These are phyloP conservation scores for Setophaga coronata DNA, from an alignment of 2,113 vertebrate genomes.

Conservation along the genomic window DNA sequence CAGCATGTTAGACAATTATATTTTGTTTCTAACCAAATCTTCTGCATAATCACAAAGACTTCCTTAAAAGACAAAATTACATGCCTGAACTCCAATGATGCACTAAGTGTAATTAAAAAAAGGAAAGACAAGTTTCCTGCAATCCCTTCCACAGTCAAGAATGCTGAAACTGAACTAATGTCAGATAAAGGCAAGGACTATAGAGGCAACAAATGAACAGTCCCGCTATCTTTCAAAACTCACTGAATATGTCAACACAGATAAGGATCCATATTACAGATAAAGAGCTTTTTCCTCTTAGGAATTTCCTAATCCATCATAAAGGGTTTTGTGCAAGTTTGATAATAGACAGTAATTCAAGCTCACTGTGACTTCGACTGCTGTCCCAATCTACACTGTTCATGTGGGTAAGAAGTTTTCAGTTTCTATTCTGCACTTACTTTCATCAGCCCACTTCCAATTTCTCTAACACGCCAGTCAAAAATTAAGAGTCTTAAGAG, in stretches of 20 bases:
- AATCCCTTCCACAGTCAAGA: background rate
- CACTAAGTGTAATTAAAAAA: background rate
- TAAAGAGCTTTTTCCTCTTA: accelerated
- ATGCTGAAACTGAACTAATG: background rate
- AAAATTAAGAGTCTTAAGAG: background rate
- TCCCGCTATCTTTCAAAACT: background rate
- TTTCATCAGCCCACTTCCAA: background rate
- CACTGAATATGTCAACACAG: background rate
- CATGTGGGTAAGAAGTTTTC: background rate
- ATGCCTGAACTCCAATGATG: background rate
- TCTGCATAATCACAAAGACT: background rate
- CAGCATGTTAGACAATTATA: background rate
- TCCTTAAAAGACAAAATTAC: background rate
- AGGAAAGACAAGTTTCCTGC: background rate
- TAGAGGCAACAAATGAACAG: background rate
- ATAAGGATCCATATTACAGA: background rate
- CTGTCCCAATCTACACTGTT: background rate
- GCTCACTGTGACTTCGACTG: background rate
- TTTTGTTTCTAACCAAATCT: background rate
- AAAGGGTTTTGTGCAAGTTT: background rate
- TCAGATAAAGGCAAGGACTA: background rate
- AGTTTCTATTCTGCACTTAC: background rate
- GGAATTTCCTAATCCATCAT: background rate
- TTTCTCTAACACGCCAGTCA: background rate
- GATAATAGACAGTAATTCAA: background rate